A percentile compares a stretch with the other conserved stretches of the same genome.
Conservation (phyloP, 2,113 vertebrate genomes). For the Xenopus tropicalis region DNA sequence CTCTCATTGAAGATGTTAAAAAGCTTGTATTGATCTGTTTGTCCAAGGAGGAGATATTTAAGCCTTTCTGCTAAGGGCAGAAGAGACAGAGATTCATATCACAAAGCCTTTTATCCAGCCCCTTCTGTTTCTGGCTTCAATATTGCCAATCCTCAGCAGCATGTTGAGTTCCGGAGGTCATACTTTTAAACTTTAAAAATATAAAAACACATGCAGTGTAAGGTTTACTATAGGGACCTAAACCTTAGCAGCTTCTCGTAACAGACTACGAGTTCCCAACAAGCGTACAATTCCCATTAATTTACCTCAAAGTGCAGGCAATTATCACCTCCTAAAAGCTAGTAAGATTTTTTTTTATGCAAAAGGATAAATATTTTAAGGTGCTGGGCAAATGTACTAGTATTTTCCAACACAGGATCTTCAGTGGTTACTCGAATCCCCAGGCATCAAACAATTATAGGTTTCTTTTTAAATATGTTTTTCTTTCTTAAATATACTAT, state of each 20-base stretch:
- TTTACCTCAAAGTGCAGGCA: slow-evolving; percentile 9
- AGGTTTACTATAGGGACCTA: slow-evolving; percentile 53
- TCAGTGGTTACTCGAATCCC: too few relatives aligned
- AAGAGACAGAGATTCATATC: slow-evolving; percentile 84
- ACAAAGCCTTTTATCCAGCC: slow-evolving; percentile 86
- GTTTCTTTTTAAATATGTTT: too few relatives aligned
- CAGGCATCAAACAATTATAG: too few relatives aligned
- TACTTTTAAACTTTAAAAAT: slow-evolving; percentile 61
- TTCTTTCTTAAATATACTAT: too few relatives aligned
- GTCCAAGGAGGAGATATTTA: slow-evolving; percentile 94
- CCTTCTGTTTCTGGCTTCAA: slow-evolving; percentile 73
- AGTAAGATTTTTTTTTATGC: neutral
- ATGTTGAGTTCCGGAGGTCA: slow-evolving; percentile 79
- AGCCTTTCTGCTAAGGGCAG: slow-evolving; percentile 84
- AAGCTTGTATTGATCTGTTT: slow-evolving; percentile 95
- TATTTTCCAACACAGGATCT: too few relatives aligned
- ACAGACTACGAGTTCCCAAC: slow-evolving; percentile 39
- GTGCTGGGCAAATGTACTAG: neutral
- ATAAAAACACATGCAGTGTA: slow-evolving; percentile 48
- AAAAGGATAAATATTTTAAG: slow-evolving; percentile 16
- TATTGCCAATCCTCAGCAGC: slow-evolving; percentile 73
- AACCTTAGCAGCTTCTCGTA: slow-evolving; percentile 51
- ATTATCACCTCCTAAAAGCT: slow-evolving; percentile 22
- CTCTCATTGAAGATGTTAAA: slow-evolving; percentile 93
- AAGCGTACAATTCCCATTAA: slow-evolving; percentile 25